A percentile compares a stretch with the other conserved stretches of the same genome.
Conservation (phyloP, 2,888 invertebrate genomes). For the Athetis lepigone region DNA sequence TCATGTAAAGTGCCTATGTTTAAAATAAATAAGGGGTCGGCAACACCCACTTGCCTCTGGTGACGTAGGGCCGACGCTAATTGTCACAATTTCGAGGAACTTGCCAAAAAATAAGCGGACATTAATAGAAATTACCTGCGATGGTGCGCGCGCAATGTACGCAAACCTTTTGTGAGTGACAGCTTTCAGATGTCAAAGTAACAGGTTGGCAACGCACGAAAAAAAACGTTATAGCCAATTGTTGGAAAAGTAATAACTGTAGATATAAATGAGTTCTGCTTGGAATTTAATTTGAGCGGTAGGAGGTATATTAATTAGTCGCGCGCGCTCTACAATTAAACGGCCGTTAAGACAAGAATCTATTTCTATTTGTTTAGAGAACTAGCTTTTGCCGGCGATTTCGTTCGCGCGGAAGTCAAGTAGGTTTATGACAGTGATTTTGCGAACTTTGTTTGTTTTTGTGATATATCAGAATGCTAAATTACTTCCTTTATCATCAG, state of each 20-base stretch:
- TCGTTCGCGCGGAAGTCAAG: no score
- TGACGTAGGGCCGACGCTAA: constrained; percentile 47
- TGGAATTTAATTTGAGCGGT: constrained; percentile 15
- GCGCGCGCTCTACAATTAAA: constrained; percentile 33
- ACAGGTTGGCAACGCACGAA: constrained; percentile 30
- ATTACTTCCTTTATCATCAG: no score
- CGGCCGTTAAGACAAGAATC: constrained; percentile 32
- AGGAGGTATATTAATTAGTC: constrained; percentile 29
- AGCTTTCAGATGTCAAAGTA: constrained; percentile 43
- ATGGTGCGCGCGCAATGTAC: constrained; percentile 30
- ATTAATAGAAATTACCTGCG: constrained; percentile 44
- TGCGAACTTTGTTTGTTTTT: no score
- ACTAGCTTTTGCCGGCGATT: no score
- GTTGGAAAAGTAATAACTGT: constrained; percentile 28
- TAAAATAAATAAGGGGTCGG: constrained; percentile 44
- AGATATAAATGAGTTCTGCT: constrained; percentile 13
- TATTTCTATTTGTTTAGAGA: constrained; percentile 20
- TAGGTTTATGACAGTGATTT: no score
- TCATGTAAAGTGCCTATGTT: constrained; percentile 3
- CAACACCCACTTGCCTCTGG: constrained; percentile 31
- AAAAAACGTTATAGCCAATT: constrained; percentile 22
- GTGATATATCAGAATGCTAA: no score
- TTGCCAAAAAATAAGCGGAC: constrained; percentile 53
- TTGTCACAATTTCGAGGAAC: constrained; percentile 34
- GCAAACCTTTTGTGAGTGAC: constrained; percentile 43